Base-by-base conservation (phyloP, 2,888 invertebrate species). In the Cryptocephalus moraei region DNA sequence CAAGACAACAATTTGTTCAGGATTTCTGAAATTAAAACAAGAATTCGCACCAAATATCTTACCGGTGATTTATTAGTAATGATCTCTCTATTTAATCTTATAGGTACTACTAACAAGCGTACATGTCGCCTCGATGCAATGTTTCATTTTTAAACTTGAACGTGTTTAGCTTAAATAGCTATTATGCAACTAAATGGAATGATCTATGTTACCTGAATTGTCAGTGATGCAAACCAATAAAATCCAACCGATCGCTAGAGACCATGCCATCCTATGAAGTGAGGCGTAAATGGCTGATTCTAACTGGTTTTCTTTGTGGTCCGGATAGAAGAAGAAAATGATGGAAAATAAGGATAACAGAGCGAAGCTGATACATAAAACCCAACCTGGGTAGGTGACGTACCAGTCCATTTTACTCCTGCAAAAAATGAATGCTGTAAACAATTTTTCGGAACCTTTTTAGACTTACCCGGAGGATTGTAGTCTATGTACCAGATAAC, bases 261-360 rank as follows among this genome's bases (percentile, higher is more conserved):
- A 78, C 85, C 86, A 86, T 1, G 80, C 78, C 4, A 81, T 68
- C 57, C 81, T 76, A 61, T 84, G 82, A 8, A 84, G 63, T 0
- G 80, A 76, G 6, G 82, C 76, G 60, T 84, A 86, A 0, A 79
- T 65, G 1, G 82, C 78, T 1, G 83, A 78, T 57, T 81, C 82
- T 0, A 81, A 59, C 1, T 68, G 65, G 42, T 74, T 77, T 57
- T 76, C 81, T 22, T 75, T 68, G 57, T 78, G 76, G 63, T 76
- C 74, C n/a, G 76, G 74, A 46, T 78, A 73, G 58, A 82, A 84
- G 67, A 85, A 85, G 32, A 81, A 60, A 9, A 74, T 74, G 1
- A 84, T 73, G 1, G 80, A 77, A 62, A 76, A 81, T 61, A 83
- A 78, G 0, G 83, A 77, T 1, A 73, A 67, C 0, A 75, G 56